phyloP scores from a whole-genome alignment of 2,113 vertebrate species.

The Meleagris gallopavo region DNA sequence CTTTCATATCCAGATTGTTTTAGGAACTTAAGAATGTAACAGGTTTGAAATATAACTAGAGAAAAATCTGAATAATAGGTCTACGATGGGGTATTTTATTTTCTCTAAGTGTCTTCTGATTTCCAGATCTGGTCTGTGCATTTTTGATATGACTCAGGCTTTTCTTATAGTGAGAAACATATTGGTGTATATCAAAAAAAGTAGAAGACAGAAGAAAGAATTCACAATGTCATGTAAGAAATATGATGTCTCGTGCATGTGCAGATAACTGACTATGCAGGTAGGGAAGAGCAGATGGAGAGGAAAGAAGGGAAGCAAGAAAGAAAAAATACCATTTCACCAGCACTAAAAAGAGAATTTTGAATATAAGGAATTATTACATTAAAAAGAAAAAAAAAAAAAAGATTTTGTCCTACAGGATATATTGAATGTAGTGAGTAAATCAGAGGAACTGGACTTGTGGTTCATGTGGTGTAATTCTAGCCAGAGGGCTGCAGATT shows the following conservation, averaged over 20 bases:
- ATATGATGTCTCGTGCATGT: neutral
- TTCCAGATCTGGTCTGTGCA: neutral
- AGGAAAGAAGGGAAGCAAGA: neutral
- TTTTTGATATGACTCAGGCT: neutral
- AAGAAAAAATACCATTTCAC: fast-evolving
- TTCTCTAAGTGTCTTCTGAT: neutral
- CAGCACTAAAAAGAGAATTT: neutral
- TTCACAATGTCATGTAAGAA: neutral
- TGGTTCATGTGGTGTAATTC: neutral
- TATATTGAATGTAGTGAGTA: neutral
- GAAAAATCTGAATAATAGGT: neutral
- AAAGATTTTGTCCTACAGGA: neutral
- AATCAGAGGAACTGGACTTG: neutral
- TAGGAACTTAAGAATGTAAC: neutral
- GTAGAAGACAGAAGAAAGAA: neutral
- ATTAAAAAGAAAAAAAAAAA: neutral
- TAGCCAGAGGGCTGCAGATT: neutral
- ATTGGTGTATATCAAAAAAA: neutral
- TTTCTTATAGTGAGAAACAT: neutral
- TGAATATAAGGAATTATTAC: neutral
- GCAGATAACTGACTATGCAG: neutral
- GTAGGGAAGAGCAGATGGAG: neutral
- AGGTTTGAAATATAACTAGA: neutral
- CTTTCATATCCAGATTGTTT: neutral
- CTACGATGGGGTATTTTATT: neutral